Conservation (phyloP, 2,113 vertebrate genomes). For the Chamaea fasciata region DNA sequence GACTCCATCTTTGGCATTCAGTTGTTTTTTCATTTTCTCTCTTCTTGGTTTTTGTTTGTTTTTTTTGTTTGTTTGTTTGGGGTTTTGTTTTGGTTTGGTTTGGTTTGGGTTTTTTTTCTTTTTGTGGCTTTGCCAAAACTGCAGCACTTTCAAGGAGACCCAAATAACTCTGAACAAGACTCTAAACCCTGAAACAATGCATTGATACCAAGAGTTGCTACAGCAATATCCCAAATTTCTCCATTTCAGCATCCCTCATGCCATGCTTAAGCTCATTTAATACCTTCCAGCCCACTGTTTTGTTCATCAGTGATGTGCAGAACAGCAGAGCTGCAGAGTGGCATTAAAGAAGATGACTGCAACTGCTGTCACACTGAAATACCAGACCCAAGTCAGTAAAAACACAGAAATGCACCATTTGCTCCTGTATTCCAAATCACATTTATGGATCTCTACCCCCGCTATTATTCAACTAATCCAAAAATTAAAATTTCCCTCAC, state of each 20-base stretch:
- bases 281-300: background rate
- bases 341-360: background rate
- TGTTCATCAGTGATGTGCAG: background rate
- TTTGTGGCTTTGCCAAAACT: background rate
- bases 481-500: background rate
- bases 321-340: background rate
- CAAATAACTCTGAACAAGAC: rapidly evolving
- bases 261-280: background rate
- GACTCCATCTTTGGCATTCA: background rate
- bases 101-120: too few species aligned
- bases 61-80: too few species aligned
- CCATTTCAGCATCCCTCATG: background rate
- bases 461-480: background rate
- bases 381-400: background rate
- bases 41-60: too few species aligned
- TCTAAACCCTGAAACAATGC: background rate
- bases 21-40: background rate
- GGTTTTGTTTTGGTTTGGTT: too few species aligned
- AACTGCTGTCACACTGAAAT: background rate
- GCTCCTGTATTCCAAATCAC: background rate
- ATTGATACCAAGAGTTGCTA: background rate
- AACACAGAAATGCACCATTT: background rate
- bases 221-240: background rate
- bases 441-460: background rate
- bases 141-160: background rate